Evolutionary conservation across 2,113 vertebrate species (phyloP).

Genomic region (Notothenia rossii): DNA sequence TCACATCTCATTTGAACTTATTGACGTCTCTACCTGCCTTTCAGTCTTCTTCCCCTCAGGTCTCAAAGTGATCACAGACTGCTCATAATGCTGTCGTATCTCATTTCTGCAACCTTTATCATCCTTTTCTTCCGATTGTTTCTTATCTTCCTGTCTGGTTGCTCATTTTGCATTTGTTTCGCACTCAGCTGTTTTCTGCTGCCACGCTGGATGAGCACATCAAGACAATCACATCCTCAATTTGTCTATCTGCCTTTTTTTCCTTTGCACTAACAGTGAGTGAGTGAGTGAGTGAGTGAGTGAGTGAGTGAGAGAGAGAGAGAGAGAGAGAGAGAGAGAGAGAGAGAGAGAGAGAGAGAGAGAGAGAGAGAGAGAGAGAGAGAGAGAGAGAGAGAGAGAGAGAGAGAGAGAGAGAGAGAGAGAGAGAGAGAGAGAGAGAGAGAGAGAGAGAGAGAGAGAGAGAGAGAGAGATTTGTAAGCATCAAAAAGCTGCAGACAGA

Average conservation of each 20-base stretch:
- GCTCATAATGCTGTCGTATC: neutral
- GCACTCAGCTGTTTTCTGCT: slow-evolving; percentile 20
- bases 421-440: neutral
- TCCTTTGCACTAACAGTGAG: no score
- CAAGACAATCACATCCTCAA: neutral
- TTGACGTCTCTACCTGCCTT: neutral
- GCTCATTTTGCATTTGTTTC: slow-evolving; percentile 36
- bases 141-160: slow-evolving; percentile 10
- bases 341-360: no score
- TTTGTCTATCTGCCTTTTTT: neutral
- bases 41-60: neutral
- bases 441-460: neutral
- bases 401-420: neutral
- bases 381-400: neutral
- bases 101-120: slow-evolving; percentile 6
- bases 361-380: no score
- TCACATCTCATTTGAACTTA: neutral
- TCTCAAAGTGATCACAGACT: slow-evolving; percentile 12
- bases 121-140: slow-evolving; percentile 13
- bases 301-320: no score
- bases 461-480: no score
- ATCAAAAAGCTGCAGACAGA: no score
- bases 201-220: neutral
- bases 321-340: no score
- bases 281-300: no score